phyloP scores from a whole-genome alignment of 2,888 invertebrate genomes.

The Drosophila anceps region DNA sequence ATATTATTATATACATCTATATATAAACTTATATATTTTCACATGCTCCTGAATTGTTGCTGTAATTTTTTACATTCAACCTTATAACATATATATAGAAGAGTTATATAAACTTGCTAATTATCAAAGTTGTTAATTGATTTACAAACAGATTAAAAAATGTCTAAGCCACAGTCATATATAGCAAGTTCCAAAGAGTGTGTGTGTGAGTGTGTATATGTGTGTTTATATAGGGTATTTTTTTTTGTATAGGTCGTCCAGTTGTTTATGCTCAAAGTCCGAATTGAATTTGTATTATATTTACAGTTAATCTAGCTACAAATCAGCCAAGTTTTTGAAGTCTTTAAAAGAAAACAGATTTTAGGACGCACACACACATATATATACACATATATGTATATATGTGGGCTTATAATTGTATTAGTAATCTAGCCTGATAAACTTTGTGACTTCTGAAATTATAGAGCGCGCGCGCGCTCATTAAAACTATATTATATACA shows the following conservation, averaged over 20 bases:
- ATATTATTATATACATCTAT: not conserved
- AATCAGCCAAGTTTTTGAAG: constrained; percentile 10
- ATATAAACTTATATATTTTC: not conserved
- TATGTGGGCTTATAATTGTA: not conserved
- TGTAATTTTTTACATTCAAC: constrained; percentile 1
- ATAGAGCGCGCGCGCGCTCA: constrained; percentile 23
- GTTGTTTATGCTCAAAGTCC: constrained; percentile 8
- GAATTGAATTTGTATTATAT: constrained; percentile 1
- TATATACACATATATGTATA: not conserved
- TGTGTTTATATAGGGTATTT: not conserved
- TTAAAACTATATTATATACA: constrained; percentile 34
- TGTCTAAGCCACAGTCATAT: not conserved
- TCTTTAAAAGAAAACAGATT: constrained; percentile 18
- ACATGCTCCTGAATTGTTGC: not conserved
- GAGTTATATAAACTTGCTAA: constrained; percentile 1
- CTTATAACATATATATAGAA: not conserved
- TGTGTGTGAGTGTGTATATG: not conserved
- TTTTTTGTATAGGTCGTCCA: not conserved
- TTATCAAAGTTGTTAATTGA: constrained; percentile 10
- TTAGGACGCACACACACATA: constrained; percentile 5
- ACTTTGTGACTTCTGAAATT: constrained; percentile 66
- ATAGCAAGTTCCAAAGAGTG: not conserved
- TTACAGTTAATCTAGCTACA: not conserved
- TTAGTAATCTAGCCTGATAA: constrained; percentile 67
- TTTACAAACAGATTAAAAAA: constrained; percentile 7